A percentile compares a stretch with the other conserved stretches of the same genome.
Conservation (phyloP, 2,113 vertebrate genomes). For the Aviceda subcristata region DNA sequence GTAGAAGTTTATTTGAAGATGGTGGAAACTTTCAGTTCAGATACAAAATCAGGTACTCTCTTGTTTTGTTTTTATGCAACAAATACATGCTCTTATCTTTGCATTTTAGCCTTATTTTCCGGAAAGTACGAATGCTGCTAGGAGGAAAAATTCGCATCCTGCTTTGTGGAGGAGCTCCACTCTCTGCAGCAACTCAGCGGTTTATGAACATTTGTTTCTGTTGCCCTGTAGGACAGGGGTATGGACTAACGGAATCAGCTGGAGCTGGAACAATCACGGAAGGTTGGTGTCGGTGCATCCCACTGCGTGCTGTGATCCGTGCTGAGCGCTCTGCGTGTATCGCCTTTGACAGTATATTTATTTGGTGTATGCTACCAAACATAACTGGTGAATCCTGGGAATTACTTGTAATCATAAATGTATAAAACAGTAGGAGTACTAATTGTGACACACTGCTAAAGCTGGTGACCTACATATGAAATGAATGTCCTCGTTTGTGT, state of each 20-base stretch:
- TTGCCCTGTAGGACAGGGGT: conserved; percentile 94
- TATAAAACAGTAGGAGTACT: neutral
- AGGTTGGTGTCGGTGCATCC: conserved; percentile 66
- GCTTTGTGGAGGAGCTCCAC: conserved; percentile 90
- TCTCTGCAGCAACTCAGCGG: conserved; percentile 89
- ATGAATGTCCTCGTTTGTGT: neutral
- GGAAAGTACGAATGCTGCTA: conserved; percentile 86
- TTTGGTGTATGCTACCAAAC: too few relatives aligned
- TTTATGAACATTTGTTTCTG: conserved; percentile 99
- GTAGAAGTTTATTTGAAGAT: neutral
- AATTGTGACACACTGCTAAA: rapidly evolving
- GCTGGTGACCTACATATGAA: rapidly evolving
- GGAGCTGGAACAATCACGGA: conserved; percentile 90
- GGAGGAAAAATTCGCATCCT: conserved; percentile 87
- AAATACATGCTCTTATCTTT: neutral
- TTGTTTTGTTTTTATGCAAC: neutral
- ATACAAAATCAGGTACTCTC: neutral
- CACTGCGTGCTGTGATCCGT: rapidly evolving
- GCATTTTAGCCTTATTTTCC: conserved; percentile 85
- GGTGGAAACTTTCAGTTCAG: neutral
- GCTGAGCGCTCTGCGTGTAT: rapidly evolving
- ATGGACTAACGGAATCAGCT: conserved; percentile 90
- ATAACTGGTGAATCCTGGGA: rapidly evolving
- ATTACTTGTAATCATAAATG: neutral
- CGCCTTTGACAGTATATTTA: rapidly evolving